Base-by-base conservation (phyloP, 2,797 vertebrate species). In the Micromesistius poutassou region DNA sequence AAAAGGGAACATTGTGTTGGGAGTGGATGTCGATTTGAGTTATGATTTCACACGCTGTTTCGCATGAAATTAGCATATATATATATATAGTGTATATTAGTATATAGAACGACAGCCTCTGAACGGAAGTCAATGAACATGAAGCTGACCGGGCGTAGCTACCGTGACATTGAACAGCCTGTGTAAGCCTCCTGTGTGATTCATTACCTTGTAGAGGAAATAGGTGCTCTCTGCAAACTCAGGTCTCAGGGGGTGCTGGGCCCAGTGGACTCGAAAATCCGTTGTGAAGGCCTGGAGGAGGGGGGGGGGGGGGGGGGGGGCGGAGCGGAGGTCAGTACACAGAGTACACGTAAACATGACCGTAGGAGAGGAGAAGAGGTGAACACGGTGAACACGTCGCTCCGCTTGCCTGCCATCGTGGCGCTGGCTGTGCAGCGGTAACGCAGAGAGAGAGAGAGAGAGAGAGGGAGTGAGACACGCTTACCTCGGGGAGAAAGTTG, bases 151-250 rank as follows among this genome's bases (percentile, higher is more conserved):
- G 14, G 30, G 30, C 68, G 13, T 5, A 70, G 9, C 2, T 4
- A 28, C 16, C 40, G 38, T 77, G 70, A 22, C 30, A 62, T 38
- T 16, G 30, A 83, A 78, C 71, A 25, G 62, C 7, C 8, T 12
- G 8, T 12, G 8, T 3, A 68, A 28, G 0, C n/a, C n/a, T 68
- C 25, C 25, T 2, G 25, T 2, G 62, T 84, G 78, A 87, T 79
- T 70, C 87, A 93, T 93, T 93, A 98, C 98, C 94, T 99, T 99
- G 87, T 97, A 99, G 78, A 99, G 94, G 92, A 99, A 99, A 87
- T 99, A 99, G 80, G 98, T 99, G 92, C 98, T 99, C 90, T 99
- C 98, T 83, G 98, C 98, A 95, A 99, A 99, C 91, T 99, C 98
- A 73, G 98, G 98, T 84, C 98, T 94, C 89, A 99, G 91, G 79